Base-by-base conservation (phyloP, 92 coral and sea anemone genomes). In the Heteractis magnifica region DNA sequence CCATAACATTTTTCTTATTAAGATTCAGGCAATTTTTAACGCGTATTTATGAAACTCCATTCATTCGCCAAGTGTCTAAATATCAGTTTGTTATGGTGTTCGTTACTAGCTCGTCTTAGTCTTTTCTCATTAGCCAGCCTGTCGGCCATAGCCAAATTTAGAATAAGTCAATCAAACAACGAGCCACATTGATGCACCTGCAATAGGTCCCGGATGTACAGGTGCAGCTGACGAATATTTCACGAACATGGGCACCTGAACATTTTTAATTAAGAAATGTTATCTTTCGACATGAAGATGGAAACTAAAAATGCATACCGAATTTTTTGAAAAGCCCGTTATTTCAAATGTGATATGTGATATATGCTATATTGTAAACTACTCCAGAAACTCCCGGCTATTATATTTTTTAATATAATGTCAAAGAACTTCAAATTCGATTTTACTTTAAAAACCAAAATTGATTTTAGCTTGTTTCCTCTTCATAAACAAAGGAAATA, bases 151-250 rank as follows among this genome's bases (percentile, higher is more conserved):
- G 49, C 81, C 81, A 77, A n/a, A 77, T 77, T 77, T 77, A 77
- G 62, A 77, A 77, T 56, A 16, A 77, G 64, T 77, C 84, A 65
- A 81, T 49, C 44, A 81, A 51, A 53, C 68, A 77, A 51, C 65
- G 65, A 52, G 68, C 81, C 65, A 77, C 62, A 62, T 52, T 70
- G 56, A 49, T 84, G 87, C 87, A 84, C 87, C 87, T 84, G 87
- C 89, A 74, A 4, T 58, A 88, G 55, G 68, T 65, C 94, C 94
- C 94, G 94, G 89, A 91, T 91, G 91, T 77, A 88, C 94, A 91
- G 94, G 94, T 91, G 94, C 51, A 52, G 5, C 14, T 14, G 4
- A 23, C 75, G 75, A 80, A 56, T 82, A 82, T 82, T 72, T 82
- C 59, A 71, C 77, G 44, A 60, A 77, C 64, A 77, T 56, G 81